A percentile compares a stretch with the other conserved stretches of the same genome.
These are phyloP conservation scores for Diadema setosum DNA, from an alignment of 35 echinoderm and acorn worm species.

Conservation along the genomic window DNA sequence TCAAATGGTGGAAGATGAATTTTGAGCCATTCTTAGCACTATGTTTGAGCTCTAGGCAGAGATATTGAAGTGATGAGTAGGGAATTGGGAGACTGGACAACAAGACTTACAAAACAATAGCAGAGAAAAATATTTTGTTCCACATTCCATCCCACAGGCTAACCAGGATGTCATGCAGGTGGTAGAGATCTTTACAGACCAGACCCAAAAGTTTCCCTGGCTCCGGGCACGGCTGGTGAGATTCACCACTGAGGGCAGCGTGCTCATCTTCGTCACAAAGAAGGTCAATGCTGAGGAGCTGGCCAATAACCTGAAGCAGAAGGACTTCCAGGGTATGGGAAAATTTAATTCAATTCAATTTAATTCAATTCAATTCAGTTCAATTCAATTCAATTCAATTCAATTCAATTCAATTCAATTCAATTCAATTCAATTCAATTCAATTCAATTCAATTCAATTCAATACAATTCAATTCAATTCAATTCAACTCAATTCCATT, in stretches of 20 bases:
- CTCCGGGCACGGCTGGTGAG: constrained; percentile 70
- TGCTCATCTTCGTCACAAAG: constrained; percentile 98
- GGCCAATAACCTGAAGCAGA: constrained; percentile 54
- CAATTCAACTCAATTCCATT: too few relatives aligned
- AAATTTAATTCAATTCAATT: too few relatives aligned
- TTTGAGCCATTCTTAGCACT: too few relatives aligned
- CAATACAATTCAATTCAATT: too few relatives aligned
- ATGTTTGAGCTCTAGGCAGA: too few relatives aligned
- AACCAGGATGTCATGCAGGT: constrained; percentile 97
- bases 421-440: too few relatives aligned
- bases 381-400: too few relatives aligned
- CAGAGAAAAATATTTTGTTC: too few relatives aligned
- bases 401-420: too few relatives aligned
- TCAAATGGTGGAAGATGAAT: too few relatives aligned
- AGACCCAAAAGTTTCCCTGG: constrained; percentile 74
- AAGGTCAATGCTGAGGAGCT: constrained; percentile 93
- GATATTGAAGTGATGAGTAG: not conserved
- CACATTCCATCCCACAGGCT: constrained; percentile 50
- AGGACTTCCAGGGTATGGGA: constrained; percentile 81
- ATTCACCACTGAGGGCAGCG: constrained; percentile 81
- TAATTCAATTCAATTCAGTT: too few relatives aligned
- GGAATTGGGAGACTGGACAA: not conserved
- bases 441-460: too few relatives aligned
- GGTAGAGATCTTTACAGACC: constrained; percentile 58
- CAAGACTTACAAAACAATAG: not conserved